phyloP scores from a whole-genome alignment of 2,797 vertebrate genomes.

The Chrosomus eos region DNA sequence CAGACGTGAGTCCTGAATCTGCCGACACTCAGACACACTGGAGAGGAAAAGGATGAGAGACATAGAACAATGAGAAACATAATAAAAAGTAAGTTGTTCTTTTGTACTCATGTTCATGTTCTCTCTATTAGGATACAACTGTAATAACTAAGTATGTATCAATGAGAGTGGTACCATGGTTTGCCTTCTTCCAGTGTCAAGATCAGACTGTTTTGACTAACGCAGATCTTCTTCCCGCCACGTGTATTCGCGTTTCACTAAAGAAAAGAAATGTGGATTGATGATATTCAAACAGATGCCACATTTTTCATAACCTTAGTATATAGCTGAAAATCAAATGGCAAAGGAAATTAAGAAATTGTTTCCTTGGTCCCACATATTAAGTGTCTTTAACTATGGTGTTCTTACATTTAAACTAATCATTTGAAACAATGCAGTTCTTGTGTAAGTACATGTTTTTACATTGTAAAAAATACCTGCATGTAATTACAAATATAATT shows the following conservation, averaged over 20 bases:
- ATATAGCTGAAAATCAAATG: neutral
- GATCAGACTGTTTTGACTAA: conserved; percentile 76
- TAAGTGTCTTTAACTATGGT: neutral
- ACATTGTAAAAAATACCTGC: neutral
- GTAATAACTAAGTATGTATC: neutral
- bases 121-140: neutral
- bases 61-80: neutral
- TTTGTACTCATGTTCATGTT: neutral
- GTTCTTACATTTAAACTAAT: neutral
- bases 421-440: neutral
- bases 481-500: neutral
- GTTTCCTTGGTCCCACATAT: neutral
- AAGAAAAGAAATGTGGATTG: neutral
- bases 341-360: neutral
- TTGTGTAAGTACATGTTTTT: neutral
- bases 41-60: neutral
- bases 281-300: neutral
- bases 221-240: conserved; percentile 74
- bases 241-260: conserved; percentile 24
- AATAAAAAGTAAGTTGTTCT: neutral
- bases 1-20: conserved; percentile 71
- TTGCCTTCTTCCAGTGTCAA: conserved; percentile 78
- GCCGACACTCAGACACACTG: conserved; percentile 83
- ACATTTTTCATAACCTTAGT: neutral
- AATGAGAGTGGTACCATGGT: conserved; percentile 75